phyloP scores from a whole-genome alignment of 1,140 invertebrate species.

The Anadara kagoshimensis region DNA sequence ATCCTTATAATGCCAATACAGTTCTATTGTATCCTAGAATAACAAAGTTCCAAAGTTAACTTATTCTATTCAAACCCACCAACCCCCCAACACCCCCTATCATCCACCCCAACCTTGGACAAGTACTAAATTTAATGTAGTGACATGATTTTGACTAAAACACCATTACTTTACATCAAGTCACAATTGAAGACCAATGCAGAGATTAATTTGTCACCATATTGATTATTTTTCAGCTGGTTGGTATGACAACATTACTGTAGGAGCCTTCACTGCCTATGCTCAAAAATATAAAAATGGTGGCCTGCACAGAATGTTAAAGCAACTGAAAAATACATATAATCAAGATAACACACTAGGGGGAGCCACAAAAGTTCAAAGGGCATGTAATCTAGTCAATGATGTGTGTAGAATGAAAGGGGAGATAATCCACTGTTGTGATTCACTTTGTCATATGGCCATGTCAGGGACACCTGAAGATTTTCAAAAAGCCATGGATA shows the following conservation, averaged over 20 bases:
- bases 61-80: too few relatives aligned
- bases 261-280: constrained; percentile 94
- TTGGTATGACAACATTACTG: constrained; percentile 92
- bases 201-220: too few relatives aligned
- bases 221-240: constrained; percentile 78
- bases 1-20: too few relatives aligned
- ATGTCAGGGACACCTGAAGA: constrained; percentile 39
- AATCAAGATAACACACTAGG: constrained; percentile 53
- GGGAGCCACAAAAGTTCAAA: constrained; percentile 55
- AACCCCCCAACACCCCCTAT: too few relatives aligned
- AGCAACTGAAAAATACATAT: constrained; percentile 84
- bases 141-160: too few relatives aligned
- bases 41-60: too few relatives aligned
- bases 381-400: constrained; percentile 61
- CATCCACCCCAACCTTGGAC: too few relatives aligned
- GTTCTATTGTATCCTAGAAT: too few relatives aligned
- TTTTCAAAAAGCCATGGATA: constrained; percentile 32
- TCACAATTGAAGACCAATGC: too few relatives aligned
- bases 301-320: constrained; percentile 87
- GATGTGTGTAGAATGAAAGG: constrained; percentile 52
- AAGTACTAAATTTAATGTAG: too few relatives aligned
- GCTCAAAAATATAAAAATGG: constrained; percentile 89
- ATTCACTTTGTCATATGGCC: constrained; percentile 47
- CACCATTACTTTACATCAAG: too few relatives aligned
- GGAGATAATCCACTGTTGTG: constrained; percentile 53